phyloP scores from a whole-genome alignment of 2,113 vertebrate species.

The Plotosus lineatus region DNA sequence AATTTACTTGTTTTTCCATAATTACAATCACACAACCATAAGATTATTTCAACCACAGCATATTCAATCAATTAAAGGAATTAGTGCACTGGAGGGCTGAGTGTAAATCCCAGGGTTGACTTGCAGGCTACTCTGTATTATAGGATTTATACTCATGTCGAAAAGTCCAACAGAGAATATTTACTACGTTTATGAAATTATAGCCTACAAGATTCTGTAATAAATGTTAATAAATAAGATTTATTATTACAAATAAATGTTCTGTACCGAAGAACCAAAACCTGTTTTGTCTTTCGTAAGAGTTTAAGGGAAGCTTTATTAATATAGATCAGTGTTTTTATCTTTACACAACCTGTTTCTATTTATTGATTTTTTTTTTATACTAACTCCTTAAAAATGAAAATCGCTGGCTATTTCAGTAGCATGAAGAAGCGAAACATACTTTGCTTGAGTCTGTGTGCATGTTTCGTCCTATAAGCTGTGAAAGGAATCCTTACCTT shows the following conservation, averaged over 20 bases:
- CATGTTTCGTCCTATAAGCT: background rate
- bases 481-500: background rate
- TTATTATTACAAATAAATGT: too few species aligned
- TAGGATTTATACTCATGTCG: background rate
- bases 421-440: background rate
- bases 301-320: background rate
- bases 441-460: too few species aligned
- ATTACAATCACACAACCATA: background rate
- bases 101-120: too few species aligned
- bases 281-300: background rate
- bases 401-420: background rate
- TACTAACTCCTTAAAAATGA: background rate
- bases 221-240: background rate
- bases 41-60: background rate
- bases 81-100: too few species aligned
- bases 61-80: background rate
- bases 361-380: background rate
- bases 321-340: background rate
- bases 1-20: background rate
- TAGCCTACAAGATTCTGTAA: background rate
- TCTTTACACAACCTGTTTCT: background rate
- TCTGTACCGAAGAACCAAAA: background rate
- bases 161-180: background rate
- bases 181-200: background rate
- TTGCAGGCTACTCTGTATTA: background rate